Evolutionary conservation across 2,888 invertebrate genomes (phyloP).

Genomic region (Dynastes maya): DNA sequence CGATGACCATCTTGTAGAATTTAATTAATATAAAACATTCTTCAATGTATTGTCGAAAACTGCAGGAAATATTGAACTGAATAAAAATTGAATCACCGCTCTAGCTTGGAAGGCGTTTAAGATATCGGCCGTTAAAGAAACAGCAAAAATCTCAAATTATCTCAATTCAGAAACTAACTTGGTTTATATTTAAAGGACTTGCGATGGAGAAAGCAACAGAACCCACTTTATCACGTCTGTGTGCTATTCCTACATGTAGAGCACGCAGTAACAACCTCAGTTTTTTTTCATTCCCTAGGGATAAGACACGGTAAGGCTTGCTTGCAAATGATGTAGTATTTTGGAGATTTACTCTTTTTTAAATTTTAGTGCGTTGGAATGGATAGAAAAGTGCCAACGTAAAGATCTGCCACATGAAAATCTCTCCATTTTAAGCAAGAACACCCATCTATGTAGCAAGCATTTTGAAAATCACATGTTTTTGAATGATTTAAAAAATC

Average conservation of each 20-base stretch:
- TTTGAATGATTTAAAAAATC: slow-evolving; percentile 10
- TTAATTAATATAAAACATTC: no score
- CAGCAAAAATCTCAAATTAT: no score
- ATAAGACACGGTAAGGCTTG: not conserved
- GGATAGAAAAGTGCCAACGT: slow-evolving; percentile 2
- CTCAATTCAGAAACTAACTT: no score
- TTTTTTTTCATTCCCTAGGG: not conserved
- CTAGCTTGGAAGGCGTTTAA: no score
- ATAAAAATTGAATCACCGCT: no score
- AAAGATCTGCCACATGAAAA: not conserved
- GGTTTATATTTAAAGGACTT: no score
- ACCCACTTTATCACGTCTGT: not conserved
- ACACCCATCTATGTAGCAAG: not conserved
- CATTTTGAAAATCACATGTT: slow-evolving; percentile 19
- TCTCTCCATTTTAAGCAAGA: not conserved
- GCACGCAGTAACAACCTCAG: not conserved
- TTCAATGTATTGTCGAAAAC: no score
- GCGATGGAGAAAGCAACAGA: no score
- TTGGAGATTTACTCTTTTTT: not conserved
- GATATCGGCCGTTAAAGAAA: no score
- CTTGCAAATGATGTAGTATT: not conserved
- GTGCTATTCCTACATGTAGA: not conserved
- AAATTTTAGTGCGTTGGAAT: not conserved
- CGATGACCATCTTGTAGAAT: no score
- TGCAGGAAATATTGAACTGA: no score